Evolutionary conservation across 2,797 vertebrate species (phyloP), one percentile per base, ranked within the genome.

Genomic region (Centroberyx gerrardi): DNA sequence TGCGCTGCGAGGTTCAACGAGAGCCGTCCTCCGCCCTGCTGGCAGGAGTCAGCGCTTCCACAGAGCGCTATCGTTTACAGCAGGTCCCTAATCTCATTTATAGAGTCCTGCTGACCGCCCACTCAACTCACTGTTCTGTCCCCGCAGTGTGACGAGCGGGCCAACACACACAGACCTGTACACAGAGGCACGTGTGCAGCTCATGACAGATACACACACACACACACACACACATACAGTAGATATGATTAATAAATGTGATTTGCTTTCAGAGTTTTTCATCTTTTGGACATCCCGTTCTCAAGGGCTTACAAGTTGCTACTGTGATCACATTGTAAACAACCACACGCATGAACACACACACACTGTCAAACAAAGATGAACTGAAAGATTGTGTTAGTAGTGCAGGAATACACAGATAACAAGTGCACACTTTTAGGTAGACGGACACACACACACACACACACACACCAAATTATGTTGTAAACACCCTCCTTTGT

Each of bases 61-160:
- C 64, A n/a, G 61, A 52, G 49, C 0, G 1, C 59, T 29, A 66
- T 65, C 67, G 63, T 62, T 86, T 75, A 65, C 70, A 84, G 40
- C 68, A 40, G 72, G 53, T 78, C 76, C 61, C 74, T 83, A 33
- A 73, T 78, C 62, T 76, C 78, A 84, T 86, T 87, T 73, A 56
- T 22, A 29, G 46, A 61, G 59, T 68, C 72, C 62, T 2, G 29
- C 74, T 78, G 78, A 78, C 72, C 42, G 29, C 51, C 71, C 55
- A 49, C 73, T 86, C 48, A 48, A 15, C 72, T 61, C 78, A 33
- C 62, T 17, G 64, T 49, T 64, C 61, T 13, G 68, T 76, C 58
- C 54, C 67, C 61, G 76, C 65, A 42, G 64, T 29, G 67, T 60
- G 82, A 84, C 12, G 1, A 18, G 3, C 1, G 13, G 8, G 17